These are phyloP conservation scores for Petroica traversi DNA, from an alignment of 2,113 vertebrate species.

Conservation along the genomic window DNA sequence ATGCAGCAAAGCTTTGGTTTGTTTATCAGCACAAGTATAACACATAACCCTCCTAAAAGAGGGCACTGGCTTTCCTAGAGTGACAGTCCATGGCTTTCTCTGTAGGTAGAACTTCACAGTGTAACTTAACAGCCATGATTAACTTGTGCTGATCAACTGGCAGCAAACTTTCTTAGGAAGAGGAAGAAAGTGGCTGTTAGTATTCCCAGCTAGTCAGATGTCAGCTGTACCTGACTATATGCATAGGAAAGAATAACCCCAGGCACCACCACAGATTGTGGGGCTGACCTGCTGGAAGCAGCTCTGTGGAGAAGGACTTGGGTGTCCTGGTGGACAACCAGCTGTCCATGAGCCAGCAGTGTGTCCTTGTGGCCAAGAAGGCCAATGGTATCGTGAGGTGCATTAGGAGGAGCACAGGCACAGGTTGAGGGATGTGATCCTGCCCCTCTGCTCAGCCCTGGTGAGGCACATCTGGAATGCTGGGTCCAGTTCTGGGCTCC, in stretches of 20 bases:
- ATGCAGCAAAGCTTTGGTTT: not conserved
- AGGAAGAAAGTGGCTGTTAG: not conserved
- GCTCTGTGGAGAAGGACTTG: not conserved
- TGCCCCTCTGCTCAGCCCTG: not conserved
- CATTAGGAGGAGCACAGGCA: not conserved
- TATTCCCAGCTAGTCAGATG: not conserved
- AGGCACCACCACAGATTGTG: not conserved
- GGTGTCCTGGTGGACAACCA: accelerated
- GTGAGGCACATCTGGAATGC: not conserved
- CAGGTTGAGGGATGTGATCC: accelerated
- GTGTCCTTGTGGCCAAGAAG: not conserved
- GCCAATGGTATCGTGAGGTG: not conserved
- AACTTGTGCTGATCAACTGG: not conserved
- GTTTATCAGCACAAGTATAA: not conserved
- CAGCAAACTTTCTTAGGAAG: not conserved
- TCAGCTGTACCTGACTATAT: not conserved
- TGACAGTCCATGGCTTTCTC: not conserved
- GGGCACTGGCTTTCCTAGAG: not conserved
- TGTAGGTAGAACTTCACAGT: not conserved
- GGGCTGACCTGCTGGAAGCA: not conserved
- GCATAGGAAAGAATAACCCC: not conserved
- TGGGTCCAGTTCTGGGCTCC: not conserved
- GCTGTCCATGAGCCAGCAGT: not conserved
- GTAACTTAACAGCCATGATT: not conserved
- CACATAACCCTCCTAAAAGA: not conserved